Base-by-base conservation (phyloP, 2,113 vertebrate genomes). In the Rutilus rutilus region DNA sequence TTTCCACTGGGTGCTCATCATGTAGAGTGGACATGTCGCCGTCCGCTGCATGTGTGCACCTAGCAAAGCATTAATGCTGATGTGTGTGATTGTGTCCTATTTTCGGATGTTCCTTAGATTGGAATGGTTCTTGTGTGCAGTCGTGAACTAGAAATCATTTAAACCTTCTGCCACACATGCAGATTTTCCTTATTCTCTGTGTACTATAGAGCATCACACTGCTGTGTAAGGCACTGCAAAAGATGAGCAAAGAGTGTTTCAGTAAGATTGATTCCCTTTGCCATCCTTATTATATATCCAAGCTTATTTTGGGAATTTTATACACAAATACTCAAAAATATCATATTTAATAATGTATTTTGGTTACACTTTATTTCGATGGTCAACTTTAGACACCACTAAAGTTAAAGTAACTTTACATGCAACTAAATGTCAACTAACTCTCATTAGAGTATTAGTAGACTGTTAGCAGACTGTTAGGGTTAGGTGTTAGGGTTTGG, bases 261-360 rank as follows among this genome's bases (percentile, higher is more conserved):
- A 54, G 67, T 71, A 78, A 86, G 89, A 89, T 86, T 92, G 87
- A 89, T 90, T 86, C 87, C 78, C 71, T 65, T 84, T 84, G 80
- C 67, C 67, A 85, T 57, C n/a, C n/a, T n/a, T n/a, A n/a, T n/a
- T n/a, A n/a, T n/a, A n/a, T n/a, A n/a, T n/a, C n/a, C n/a, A n/a
- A n/a, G n/a, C n/a, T n/a, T n/a, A n/a, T n/a, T n/a, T n/a, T n/a
- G n/a, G 5, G 33, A 33, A 39, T 6, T 64, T 65, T 30, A 65
- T 65, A 65, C 64, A 69, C 21, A 69, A 81, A 89, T 27, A 88
- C 27, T 21, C 14, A 33, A 9, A 36, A 36, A 69, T 69, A 21
- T 39, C 3, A 30, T 69, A 69, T 69, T 86, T 89, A 90, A 84
- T 87, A 84, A 52, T 5, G 15, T 30, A 78, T 60, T 73, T 88